Percentiles rank a stretch among this genome's conserved stretches.
phyloP scores from a whole-genome alignment of 2,113 vertebrate genomes.

The Antennarius striatus region DNA sequence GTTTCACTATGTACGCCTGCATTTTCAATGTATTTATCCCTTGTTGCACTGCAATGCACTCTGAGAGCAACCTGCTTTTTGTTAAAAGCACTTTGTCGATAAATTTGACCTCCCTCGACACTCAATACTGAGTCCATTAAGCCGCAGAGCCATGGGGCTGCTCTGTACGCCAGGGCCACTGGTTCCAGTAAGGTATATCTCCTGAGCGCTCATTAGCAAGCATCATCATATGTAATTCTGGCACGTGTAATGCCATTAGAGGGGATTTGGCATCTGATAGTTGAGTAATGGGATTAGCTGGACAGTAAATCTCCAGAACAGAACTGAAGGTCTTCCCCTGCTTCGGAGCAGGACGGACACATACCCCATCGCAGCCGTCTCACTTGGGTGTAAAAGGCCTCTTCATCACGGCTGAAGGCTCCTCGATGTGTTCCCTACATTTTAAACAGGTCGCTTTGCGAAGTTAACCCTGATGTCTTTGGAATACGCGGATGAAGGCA shows the following conservation, averaged over 20 bases:
- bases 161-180: constrained; percentile 53
- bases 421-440: not conserved
- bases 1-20: constrained; percentile 4
- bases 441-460: not conserved
- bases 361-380: not conserved
- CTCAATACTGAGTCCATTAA: constrained; percentile 77
- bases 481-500: too few species aligned
- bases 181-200: constrained; percentile 74
- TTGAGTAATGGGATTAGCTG: constrained; percentile 84
- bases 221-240: constrained; percentile 79
- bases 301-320: constrained; percentile 66
- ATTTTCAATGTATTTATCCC: constrained; percentile 56
- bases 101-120: constrained; percentile 73
- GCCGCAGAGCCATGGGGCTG: constrained; percentile 59
- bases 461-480: not conserved
- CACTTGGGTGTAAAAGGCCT: constrained; percentile 21
- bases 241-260: constrained; percentile 83
- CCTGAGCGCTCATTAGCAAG: constrained; percentile 72
- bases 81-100: constrained; percentile 76
- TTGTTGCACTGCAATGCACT: constrained; percentile 56
- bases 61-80: constrained; percentile 68
- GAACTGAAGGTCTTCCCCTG: constrained; percentile 55
- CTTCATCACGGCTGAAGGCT: constrained; percentile 17
- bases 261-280: constrained; percentile 86
- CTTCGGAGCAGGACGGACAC: constrained; percentile 44